These are phyloP conservation scores for Jordanella pulchra DNA, from an alignment of 2,797 vertebrate genomes.

Conservation along the genomic window DNA sequence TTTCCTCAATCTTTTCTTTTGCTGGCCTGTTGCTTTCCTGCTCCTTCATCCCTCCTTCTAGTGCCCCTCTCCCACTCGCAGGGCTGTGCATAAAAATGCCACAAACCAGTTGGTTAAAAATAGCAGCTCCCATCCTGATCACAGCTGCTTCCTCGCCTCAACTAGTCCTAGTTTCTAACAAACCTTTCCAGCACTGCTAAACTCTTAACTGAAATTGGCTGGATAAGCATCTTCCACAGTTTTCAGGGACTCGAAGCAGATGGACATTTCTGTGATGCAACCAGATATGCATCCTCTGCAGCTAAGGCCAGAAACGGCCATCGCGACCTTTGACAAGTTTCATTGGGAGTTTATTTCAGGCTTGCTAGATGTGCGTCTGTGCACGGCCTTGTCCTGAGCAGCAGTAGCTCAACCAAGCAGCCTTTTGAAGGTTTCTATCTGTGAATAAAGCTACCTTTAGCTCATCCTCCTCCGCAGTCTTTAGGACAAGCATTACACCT, in stretches of 20 bases:
- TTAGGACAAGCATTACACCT: conserved; percentile 15
- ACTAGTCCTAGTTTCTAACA: conserved; percentile 19
- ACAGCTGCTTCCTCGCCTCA: conserved; percentile 11
- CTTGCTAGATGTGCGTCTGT: conserved; percentile 1
- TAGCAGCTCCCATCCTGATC: neutral
- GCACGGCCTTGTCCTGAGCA: conserved; percentile 3
- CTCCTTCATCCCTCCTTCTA: conserved; percentile 74
- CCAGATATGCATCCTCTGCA: conserved; percentile 26
- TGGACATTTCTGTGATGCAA: conserved; percentile 34
- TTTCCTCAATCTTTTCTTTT: conserved; percentile 60
- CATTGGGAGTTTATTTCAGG: conserved; percentile 18
- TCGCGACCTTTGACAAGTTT: conserved; percentile 36
- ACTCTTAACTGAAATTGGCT: conserved; percentile 44
- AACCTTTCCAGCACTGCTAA: conserved; percentile 39
- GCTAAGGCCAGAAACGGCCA: conserved; percentile 13
- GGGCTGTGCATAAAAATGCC: conserved; percentile 40
- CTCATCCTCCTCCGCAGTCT: conserved; percentile 6
- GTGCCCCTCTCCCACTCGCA: conserved; percentile 77
- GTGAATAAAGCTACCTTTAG: neutral
- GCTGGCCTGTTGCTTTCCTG: conserved; percentile 75
- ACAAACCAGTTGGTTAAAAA: conserved; percentile 16
- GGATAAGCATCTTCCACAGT: conserved; percentile 38
- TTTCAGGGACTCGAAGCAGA: conserved; percentile 38
- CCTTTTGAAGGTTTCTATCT: neutral
- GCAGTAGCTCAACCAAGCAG: conserved; percentile 3